A percentile compares a stretch with the other conserved stretches of the same genome.
Evolutionary conservation across 2,797 vertebrate species (phyloP).

Genomic region (Iguana delicatissima): DNA sequence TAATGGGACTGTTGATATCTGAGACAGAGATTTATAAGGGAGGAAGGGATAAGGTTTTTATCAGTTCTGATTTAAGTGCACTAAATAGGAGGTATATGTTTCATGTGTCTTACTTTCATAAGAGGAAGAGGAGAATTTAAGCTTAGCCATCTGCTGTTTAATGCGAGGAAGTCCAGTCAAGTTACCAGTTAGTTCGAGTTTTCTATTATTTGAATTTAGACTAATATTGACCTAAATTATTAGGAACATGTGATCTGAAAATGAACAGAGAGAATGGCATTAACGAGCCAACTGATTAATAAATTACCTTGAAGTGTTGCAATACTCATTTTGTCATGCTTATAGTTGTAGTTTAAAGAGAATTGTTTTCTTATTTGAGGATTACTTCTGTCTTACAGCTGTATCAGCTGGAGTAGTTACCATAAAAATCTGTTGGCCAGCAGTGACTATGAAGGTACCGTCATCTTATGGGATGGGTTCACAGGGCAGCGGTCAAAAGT

Average conservation of each 20-base stretch:
- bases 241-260: background rate
- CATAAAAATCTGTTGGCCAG: slow-evolving; percentile 99
- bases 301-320: background rate
- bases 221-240: background rate
- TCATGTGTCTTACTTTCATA: background rate
- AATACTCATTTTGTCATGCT: slow-evolving; percentile 22
- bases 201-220: background rate
- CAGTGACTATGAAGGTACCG: slow-evolving; percentile 99
- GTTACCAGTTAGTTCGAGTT: background rate
- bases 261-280: background rate
- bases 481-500: slow-evolving; percentile 98
- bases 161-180: background rate
- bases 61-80: background rate
- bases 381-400: slow-evolving; percentile 83
- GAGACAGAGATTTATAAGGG: background rate
- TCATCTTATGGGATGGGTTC: slow-evolving; percentile 99
- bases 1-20: background rate
- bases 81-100: background rate
- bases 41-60: too few species aligned
- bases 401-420: slow-evolving; percentile 99
- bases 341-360: slow-evolving; percentile 1
- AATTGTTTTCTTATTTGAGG: slow-evolving; percentile 35
- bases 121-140: background rate
- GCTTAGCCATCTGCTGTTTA: background rate
- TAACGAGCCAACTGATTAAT: background rate